phyloP scores from a whole-genome alignment of 1,140 invertebrate genomes.

The Heliconius hewitsoni region DNA sequence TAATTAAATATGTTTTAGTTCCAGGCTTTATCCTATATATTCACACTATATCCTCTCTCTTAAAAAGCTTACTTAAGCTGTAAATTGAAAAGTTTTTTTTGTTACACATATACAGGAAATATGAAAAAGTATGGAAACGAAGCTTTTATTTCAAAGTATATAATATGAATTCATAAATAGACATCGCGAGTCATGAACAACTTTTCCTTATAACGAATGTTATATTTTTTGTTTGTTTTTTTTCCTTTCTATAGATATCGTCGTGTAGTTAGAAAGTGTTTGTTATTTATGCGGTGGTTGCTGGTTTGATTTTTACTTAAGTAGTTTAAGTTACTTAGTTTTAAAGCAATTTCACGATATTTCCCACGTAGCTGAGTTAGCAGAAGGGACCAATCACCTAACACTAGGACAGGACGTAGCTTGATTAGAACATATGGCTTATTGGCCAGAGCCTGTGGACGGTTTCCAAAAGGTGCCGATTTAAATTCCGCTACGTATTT shows the following conservation, averaged over 20 bases:
- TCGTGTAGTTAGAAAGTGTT: background rate
- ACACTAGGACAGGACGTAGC: no score
- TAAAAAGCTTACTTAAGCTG: background rate
- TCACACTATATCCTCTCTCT: no score
- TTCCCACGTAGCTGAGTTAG: no score
- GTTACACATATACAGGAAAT: background rate
- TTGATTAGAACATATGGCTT: no score
- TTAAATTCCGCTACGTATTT: background rate
- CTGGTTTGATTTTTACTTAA: no score
- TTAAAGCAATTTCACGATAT: no score
- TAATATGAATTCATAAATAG: constrained; percentile 9
- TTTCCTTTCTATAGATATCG: background rate
- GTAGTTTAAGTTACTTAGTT: no score
- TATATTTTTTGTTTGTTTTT: background rate
- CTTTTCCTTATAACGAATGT: background rate
- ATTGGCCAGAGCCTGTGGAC: no score
- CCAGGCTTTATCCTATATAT: no score
- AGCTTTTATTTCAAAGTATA: background rate
- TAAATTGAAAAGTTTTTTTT: constrained; percentile 1
- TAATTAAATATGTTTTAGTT: no score
- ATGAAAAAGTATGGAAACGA: background rate
- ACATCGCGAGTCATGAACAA: background rate
- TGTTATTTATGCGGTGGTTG: background rate
- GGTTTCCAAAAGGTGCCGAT: background rate
- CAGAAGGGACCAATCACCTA: no score